Evolutionary conservation across 2,888 invertebrate genomes (phyloP).

Genomic region (Ectropis crepuscularia): DNA sequence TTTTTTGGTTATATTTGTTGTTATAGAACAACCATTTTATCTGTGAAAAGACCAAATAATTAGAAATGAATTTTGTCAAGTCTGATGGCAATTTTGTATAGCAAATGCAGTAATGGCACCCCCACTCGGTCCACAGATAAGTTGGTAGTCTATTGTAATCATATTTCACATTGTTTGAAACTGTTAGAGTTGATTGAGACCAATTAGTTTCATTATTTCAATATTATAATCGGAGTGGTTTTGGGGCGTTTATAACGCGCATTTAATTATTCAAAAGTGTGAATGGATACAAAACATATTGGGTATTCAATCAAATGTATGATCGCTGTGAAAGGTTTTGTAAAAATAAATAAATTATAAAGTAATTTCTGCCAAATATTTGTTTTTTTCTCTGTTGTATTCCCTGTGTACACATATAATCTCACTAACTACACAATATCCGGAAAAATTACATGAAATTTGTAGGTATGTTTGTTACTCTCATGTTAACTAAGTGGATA

Average conservation of each 20-base stretch:
- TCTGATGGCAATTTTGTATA: too few species aligned
- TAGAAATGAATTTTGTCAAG: too few species aligned
- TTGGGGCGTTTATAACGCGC: constrained; percentile 14
- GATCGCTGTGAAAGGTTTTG: constrained; percentile 67
- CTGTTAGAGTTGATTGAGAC: constrained; percentile 20
- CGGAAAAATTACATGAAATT: too few species aligned
- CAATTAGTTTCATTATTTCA: constrained; percentile 23
- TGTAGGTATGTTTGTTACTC: too few species aligned
- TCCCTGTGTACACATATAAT: too few species aligned
- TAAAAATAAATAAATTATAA: constrained; percentile 65
- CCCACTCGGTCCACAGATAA: too few species aligned
- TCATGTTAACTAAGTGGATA: too few species aligned
- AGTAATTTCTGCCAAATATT: constrained; percentile 59
- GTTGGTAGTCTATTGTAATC: too few species aligned
- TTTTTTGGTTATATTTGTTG: constrained; percentile 10
- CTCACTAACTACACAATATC: too few species aligned
- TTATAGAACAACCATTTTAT: not conserved
- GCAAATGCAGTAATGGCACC: too few species aligned
- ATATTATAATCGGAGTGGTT: constrained; percentile 7
- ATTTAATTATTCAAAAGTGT: constrained; percentile 40
- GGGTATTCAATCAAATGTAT: constrained; percentile 53
- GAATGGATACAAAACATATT: constrained; percentile 46
- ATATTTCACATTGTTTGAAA: constrained; percentile 17
- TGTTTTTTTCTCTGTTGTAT: constrained; percentile 49
- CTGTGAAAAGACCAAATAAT: too few species aligned